phyloP scores from a whole-genome alignment of 2,888 invertebrate genomes.

The Mechanitis messenoides region DNA sequence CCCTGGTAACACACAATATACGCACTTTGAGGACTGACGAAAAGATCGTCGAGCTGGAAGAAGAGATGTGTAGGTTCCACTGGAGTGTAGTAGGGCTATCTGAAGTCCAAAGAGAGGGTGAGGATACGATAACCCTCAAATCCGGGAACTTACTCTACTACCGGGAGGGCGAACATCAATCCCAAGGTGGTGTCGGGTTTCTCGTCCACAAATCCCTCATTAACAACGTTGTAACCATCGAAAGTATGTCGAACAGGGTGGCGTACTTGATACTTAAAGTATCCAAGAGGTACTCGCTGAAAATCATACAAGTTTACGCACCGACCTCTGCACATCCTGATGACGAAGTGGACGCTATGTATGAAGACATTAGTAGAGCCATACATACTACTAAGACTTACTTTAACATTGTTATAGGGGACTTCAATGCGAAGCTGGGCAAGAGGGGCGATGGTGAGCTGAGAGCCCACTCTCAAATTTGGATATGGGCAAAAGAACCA shows the following conservation, averaged over 20 bases:
- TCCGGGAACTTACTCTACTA: slow-evolving; percentile 24
- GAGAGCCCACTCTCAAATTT: too few species aligned
- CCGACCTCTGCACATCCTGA: slow-evolving; percentile 23
- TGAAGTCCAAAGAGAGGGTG: slow-evolving; percentile 16
- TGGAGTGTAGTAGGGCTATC: too few species aligned
- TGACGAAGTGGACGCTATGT: slow-evolving; percentile 20
- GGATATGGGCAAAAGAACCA: too few species aligned
- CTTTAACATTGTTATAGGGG: too few species aligned
- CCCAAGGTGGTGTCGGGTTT: slow-evolving; percentile 27
- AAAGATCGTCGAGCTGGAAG: too few species aligned
- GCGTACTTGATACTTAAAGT: slow-evolving; percentile 22
- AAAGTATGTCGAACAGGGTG: slow-evolving; percentile 11
- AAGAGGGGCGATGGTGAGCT: too few species aligned
- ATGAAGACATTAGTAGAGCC: slow-evolving; percentile 11
- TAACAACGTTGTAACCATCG: slow-evolving; percentile 11
- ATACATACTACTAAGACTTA: too few species aligned
- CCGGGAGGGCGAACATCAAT: slow-evolving; percentile 26
- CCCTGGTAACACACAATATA: too few species aligned
- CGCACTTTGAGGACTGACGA: too few species aligned
- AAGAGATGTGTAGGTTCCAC: too few species aligned
- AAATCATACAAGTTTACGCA: slow-evolving; percentile 23
- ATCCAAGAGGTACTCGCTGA: slow-evolving; percentile 17
- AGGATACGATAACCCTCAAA: slow-evolving; percentile 24
- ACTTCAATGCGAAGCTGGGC: too few species aligned
- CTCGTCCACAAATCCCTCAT: slow-evolving; percentile 22